A percentile compares a stretch with the other conserved stretches of the same genome.
Evolutionary conservation across 2,888 invertebrate genomes (phyloP).

Genomic region (Mylabris sibirica): DNA sequence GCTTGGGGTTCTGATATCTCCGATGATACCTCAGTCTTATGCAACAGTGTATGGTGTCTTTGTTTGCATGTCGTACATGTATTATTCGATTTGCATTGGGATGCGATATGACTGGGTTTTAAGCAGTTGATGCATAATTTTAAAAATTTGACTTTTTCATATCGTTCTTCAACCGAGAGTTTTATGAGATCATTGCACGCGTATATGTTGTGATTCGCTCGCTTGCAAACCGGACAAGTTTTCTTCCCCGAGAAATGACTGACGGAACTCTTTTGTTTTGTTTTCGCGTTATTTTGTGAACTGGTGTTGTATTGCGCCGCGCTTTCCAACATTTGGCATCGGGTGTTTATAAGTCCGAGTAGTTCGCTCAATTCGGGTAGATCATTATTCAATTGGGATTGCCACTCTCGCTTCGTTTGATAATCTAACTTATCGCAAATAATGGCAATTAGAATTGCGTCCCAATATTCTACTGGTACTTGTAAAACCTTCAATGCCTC

Average conservation of each 20-base stretch:
- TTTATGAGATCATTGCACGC: background rate
- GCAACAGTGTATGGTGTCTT: too few relatives aligned
- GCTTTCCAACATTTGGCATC: slow-evolving; percentile 5
- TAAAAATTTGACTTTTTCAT: background rate
- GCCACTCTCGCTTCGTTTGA: background rate
- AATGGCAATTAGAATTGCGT: background rate
- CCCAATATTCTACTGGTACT: too few relatives aligned
- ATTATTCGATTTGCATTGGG: too few relatives aligned
- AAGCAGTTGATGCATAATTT: background rate
- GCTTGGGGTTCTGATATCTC: too few relatives aligned
- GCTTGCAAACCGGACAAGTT: slow-evolving; percentile 10
- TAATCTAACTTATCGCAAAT: slow-evolving; percentile 4
- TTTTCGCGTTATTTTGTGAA: background rate
- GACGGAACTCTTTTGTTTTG: background rate
- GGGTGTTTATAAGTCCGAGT: background rate
- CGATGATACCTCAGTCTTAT: too few relatives aligned
- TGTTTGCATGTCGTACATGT: too few relatives aligned
- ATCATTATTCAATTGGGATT: background rate
- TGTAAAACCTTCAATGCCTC: too few relatives aligned
- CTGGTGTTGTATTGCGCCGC: background rate
- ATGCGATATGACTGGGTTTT: background rate
- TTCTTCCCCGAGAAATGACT: slow-evolving; percentile 6
- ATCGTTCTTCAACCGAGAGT: background rate
- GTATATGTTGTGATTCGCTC: background rate
- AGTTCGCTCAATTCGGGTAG: background rate